phyloP scores from a whole-genome alignment of 2,888 invertebrate genomes.

The Dorcus parallelipipedus region DNA sequence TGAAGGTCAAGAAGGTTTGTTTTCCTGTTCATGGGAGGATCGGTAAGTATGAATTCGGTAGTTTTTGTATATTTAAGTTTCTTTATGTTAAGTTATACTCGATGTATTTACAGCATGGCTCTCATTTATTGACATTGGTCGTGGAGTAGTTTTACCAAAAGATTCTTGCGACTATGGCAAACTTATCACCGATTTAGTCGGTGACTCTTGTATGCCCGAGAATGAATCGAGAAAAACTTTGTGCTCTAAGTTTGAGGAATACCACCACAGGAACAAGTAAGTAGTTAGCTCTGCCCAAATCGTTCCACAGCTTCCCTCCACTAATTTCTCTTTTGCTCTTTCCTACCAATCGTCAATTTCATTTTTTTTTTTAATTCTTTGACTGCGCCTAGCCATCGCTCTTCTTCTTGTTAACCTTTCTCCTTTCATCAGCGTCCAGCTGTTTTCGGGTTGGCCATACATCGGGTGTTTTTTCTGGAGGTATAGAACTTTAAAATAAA shows the following conservation, averaged over 20 bases:
- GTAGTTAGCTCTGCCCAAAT: neutral
- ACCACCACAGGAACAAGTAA: neutral
- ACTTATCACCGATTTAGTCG: slow-evolving; percentile 56
- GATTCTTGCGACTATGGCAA: slow-evolving; percentile 58
- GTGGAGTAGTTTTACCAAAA: slow-evolving; percentile 49
- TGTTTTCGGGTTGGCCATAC: too few relatives aligned
- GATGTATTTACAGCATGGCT: slow-evolving; percentile 54
- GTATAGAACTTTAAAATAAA: too few relatives aligned
- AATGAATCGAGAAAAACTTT: slow-evolving; percentile 37
- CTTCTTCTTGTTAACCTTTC: too few relatives aligned
- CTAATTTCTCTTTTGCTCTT: neutral
- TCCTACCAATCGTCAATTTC: too few relatives aligned
- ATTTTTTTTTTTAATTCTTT: too few relatives aligned
- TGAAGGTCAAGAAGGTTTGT: slow-evolving; percentile 58
- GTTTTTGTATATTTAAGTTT: too few relatives aligned
- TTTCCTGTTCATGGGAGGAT: slow-evolving; percentile 67
- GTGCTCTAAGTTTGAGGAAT: slow-evolving; percentile 19
- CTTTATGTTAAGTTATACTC: too few relatives aligned
- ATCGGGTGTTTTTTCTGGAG: too few relatives aligned
- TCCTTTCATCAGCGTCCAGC: too few relatives aligned
- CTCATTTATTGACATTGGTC: slow-evolving; percentile 57
- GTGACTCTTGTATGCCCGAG: slow-evolving; percentile 61
- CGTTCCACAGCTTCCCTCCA: neutral
- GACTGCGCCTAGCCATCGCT: too few relatives aligned
- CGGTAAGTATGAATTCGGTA: slow-evolving; percentile 42